Percentiles rank a stretch among this genome's conserved stretches.
Evolutionary conservation across 2,113 vertebrate species (phyloP).

Genomic region (Nipponia nippon): DNA sequence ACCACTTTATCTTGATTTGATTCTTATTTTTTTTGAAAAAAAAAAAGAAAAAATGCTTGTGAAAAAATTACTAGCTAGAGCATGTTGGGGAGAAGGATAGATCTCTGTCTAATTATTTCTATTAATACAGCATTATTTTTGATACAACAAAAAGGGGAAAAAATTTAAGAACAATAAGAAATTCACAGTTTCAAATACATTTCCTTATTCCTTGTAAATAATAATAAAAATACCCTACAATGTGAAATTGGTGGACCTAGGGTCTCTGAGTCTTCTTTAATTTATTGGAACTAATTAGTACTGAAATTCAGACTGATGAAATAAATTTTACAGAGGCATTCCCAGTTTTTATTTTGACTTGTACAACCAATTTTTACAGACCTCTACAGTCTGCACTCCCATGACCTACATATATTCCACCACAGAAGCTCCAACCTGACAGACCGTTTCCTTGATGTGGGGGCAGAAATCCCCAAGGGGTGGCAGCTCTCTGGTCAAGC

Average conservation of each 20-base stretch:
- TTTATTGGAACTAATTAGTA: neutral
- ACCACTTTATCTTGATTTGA: neutral
- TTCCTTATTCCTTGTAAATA: neutral
- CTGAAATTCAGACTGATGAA: neutral
- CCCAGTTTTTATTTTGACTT: neutral
- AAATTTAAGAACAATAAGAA: neutral
- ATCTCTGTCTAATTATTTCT: neutral
- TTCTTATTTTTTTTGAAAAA: neutral
- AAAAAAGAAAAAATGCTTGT: neutral
- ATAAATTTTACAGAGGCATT: neutral
- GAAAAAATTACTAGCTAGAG: neutral
- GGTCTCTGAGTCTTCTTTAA: neutral
- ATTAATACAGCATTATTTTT: neutral
- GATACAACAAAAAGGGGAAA: neutral
- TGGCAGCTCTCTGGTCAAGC: neutral
- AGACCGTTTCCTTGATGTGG: fast-evolving
- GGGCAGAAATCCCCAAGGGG: neutral
- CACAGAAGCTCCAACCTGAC: neutral
- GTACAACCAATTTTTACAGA: neutral
- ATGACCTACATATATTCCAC: neutral
- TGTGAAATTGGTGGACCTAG: neutral
- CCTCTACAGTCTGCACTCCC: neutral
- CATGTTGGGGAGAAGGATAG: neutral
- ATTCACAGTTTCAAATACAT: neutral
- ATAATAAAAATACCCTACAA: neutral